Evolutionary conservation across 1,140 invertebrate species (phyloP), one percentile per base, ranked within the genome.

Genomic region (Mactra quadrangularis): DNA sequence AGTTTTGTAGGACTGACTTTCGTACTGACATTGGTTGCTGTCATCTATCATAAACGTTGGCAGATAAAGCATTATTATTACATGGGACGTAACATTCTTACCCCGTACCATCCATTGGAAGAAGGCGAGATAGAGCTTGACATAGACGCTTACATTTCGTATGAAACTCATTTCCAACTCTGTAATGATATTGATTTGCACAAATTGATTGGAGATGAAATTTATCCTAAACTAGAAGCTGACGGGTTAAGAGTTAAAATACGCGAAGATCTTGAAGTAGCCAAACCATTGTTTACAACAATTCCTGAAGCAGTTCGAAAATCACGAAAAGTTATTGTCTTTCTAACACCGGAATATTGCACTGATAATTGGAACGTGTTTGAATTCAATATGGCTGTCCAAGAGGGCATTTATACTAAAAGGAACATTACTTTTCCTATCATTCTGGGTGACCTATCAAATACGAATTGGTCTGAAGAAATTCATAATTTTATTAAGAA

Each of bases 341-440:
- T 78, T 3, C 17, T 78, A 7, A 50, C 75, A 25, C 47, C 47
- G 9, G 19, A 29, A 1, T 68, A 78, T 35, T 64, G 62, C 15
- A 60, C 53, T 11, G 45, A 78, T 7, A 53, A 47, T 29, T 66
- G 59, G 62, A 78, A 64, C n/a, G 66, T 13, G 2, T 78, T 78
- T 57, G 59, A 78, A 45, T 78, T 78, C 45, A 78, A 78, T 38
- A 66, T 78, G 55, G 62, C 62, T n/a, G 75, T 57, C 6, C 66
- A 52, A 33, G 50, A 78, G 15, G 75, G 62, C 3, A 68, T 66
- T 29, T 79, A 66, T 25, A 55, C 64, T 6, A 68, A 78, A 53
- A 29, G 59, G 45, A 78, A 66, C 47, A 22, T 66, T 0, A 52
- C 53, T 7, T 17, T 78, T 15, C 75, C 75, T 17, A 27, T 68